phyloP scores from a whole-genome alignment of 2,797 vertebrate genomes.

The Sternotherus odoratus region DNA sequence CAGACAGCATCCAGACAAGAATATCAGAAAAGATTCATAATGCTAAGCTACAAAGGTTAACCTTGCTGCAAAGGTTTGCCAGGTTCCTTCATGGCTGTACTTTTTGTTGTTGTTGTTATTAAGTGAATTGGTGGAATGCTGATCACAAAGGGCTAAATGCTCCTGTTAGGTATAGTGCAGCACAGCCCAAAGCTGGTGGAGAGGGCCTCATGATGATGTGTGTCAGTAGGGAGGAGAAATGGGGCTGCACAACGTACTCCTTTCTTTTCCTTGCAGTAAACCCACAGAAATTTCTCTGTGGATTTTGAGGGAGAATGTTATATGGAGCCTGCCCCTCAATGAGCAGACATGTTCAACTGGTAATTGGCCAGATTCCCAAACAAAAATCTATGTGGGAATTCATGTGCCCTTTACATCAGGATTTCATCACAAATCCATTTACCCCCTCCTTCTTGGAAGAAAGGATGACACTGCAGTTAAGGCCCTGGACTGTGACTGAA shows the following conservation, averaged over 20 bases:
- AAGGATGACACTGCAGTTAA: not conserved
- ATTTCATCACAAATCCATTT: not conserved
- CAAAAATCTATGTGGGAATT: not conserved
- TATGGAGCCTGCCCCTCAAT: no score
- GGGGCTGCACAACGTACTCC: not conserved
- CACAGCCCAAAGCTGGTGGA: not conserved
- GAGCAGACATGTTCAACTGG: not conserved
- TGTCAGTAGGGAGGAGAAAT: not conserved
- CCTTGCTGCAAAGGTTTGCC: slow-evolving; percentile 38
- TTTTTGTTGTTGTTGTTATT: not conserved
- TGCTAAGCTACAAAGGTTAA: slow-evolving; percentile 51
- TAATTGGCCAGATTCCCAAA: not conserved
- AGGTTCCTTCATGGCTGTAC: not conserved
- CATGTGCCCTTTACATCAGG: not conserved
- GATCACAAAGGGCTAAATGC: not conserved
- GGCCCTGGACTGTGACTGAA: not conserved
- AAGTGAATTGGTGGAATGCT: not conserved
- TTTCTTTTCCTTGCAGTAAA: not conserved
- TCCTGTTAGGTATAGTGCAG: not conserved
- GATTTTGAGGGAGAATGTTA: not conserved
- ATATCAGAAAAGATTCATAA: slow-evolving; percentile 52
- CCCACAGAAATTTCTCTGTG: not conserved
- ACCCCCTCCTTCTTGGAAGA: not conserved
- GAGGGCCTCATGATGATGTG: not conserved
- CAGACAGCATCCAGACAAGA: slow-evolving; percentile 27